These are phyloP conservation scores for Knipowitschia caucasica DNA, from an alignment of 2,797 vertebrate genomes.

Conservation along the genomic window DNA sequence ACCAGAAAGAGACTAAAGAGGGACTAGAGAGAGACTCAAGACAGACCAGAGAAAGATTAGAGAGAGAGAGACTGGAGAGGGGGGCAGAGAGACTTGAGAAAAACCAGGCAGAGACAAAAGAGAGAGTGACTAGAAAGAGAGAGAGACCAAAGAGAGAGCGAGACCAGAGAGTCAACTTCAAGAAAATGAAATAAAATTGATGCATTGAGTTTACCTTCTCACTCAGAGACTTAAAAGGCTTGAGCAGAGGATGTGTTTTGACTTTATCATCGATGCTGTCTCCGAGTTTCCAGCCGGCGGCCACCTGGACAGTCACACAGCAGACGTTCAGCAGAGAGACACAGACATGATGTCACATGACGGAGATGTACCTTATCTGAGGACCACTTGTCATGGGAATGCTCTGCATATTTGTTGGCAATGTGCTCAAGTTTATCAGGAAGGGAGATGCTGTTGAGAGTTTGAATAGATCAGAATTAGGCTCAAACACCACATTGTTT, in stretches of 20 bases:
- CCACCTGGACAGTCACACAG: conserved; percentile 71
- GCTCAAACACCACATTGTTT: background rate
- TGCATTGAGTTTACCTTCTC: conserved; percentile 90
- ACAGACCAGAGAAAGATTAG: too few species aligned
- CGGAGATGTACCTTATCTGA: conserved; percentile 86
- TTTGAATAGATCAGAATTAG: background rate
- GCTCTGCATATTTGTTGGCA: conserved; percentile 94
- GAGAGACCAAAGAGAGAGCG: too few species aligned
- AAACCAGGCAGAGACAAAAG: too few species aligned
- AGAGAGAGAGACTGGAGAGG: too few species aligned
- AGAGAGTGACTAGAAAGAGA: too few species aligned
- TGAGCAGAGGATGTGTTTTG: conserved; percentile 91
- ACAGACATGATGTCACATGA: background rate
- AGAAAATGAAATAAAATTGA: too few species aligned
- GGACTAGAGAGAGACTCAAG: too few species aligned
- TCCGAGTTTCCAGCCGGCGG: conserved; percentile 89
- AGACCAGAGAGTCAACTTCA: too few species aligned
- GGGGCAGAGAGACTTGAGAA: too few species aligned
- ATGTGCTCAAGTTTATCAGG: conserved; percentile 96
- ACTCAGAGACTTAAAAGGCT: conserved; percentile 89
- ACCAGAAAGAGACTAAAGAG: too few species aligned
- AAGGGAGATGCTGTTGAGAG: conserved; percentile 84
- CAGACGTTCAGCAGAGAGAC: background rate
- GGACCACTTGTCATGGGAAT: conserved; percentile 97
- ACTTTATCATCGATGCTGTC: conserved; percentile 86